These are phyloP conservation scores for Sebastes fasciatus DNA, from an alignment of 2,113 vertebrate genomes.

Conservation along the genomic window DNA sequence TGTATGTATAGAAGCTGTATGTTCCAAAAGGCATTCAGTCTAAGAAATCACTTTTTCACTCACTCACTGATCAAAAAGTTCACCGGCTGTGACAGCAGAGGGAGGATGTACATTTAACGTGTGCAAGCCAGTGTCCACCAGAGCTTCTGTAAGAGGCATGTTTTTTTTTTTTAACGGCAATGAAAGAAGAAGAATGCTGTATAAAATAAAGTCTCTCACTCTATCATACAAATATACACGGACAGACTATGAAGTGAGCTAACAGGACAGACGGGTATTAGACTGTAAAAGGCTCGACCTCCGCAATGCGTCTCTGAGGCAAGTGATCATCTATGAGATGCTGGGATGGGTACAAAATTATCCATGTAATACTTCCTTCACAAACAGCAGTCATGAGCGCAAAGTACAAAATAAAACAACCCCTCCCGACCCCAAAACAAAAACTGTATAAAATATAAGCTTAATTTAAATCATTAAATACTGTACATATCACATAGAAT, in stretches of 20 bases:
- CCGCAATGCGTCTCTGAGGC: constrained; percentile 44
- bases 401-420: constrained; percentile 67
- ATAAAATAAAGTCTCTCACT: constrained; percentile 65
- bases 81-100: constrained; percentile 14
- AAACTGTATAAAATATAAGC: constrained; percentile 79
- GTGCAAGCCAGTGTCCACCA: constrained; percentile 42
- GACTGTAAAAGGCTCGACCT: constrained; percentile 40
- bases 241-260: constrained; percentile 30
- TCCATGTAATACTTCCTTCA: constrained; percentile 61
- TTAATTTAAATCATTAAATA: constrained; percentile 88
- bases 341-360: constrained; percentile 55
- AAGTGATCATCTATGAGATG: constrained; percentile 37
- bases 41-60: constrained; percentile 9
- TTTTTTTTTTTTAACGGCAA: constrained; percentile 34
- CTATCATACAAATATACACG: constrained; percentile 59
- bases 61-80: not conserved
- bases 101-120: not conserved
- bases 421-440: constrained; percentile 7
- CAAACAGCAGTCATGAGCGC: constrained; percentile 73
- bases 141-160: constrained; percentile 32
- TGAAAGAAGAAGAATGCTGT: constrained; percentile 21
- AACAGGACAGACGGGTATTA: constrained; percentile 11
- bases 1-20: constrained; percentile 9
- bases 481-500: constrained; percentile 79
- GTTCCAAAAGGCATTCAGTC: constrained; percentile 47